A percentile compares a stretch with the other conserved stretches of the same genome.
Evolutionary conservation across 2,888 invertebrate species (phyloP).

Genomic region (Thymelicus acteon): DNA sequence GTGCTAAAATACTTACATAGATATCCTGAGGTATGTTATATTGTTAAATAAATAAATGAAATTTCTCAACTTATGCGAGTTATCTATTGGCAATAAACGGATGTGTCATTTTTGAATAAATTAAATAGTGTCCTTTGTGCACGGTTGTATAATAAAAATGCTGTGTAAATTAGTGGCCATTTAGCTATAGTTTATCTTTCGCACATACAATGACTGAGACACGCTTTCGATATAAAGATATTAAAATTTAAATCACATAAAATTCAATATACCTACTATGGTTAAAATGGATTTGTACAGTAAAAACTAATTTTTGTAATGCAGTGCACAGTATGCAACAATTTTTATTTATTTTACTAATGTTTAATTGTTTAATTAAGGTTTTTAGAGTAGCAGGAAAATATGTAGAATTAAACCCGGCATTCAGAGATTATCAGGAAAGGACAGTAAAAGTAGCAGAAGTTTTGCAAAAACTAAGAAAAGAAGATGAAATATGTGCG

Average conservation of each 20-base stretch:
- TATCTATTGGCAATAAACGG: background rate
- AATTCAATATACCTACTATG: no score
- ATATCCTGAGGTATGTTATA: conserved; percentile 89
- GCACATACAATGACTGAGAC: no score
- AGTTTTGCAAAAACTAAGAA: conserved; percentile 90
- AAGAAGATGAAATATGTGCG: conserved; percentile 91
- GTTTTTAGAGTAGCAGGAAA: conserved; percentile 89
- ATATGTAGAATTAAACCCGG: conserved; percentile 93
- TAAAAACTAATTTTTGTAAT: no score
- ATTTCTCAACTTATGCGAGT: background rate
- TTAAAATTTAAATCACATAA: no score
- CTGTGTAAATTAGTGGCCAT: no score
- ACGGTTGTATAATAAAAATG: no score
- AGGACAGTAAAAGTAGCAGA: conserved; percentile 91
- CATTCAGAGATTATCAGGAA: conserved; percentile 93
- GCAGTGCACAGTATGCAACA: no score
- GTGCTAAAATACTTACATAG: conserved; percentile 91
- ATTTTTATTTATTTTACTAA: conserved; percentile 4
- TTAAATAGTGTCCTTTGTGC: no score
- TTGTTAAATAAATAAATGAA: background rate
- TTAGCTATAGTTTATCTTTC: no score
- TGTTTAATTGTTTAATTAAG: conserved; percentile 57
- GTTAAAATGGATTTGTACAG: no score
- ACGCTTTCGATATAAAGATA: no score
- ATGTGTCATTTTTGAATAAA: conserved; percentile 2